A percentile compares a stretch with the other conserved stretches of the same genome.
Evolutionary conservation across 2,888 invertebrate genomes (phyloP).

Genomic region (Mycalesis mineus): DNA sequence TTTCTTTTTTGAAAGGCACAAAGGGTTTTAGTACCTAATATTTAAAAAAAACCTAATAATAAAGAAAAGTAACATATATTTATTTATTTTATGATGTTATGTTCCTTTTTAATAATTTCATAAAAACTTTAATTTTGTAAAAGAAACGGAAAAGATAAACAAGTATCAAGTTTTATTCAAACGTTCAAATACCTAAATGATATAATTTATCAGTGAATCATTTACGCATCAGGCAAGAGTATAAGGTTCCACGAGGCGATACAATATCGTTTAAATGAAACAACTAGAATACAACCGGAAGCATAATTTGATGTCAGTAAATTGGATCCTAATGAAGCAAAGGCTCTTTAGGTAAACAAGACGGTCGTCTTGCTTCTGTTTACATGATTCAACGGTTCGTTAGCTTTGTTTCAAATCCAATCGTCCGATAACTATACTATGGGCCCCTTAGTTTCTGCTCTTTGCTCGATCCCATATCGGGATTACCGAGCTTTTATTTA

Average conservation of each 20-base stretch:
- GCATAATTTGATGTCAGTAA: conserved; percentile 77
- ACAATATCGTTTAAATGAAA: conserved; percentile 24
- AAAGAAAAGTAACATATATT: too few relatives aligned
- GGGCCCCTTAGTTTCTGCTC: conserved; percentile 33
- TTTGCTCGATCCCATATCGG: conserved; percentile 23
- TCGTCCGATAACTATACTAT: conserved; percentile 48
- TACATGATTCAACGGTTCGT: conserved; percentile 76
- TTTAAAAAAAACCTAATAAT: too few relatives aligned
- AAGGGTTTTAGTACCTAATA: too few relatives aligned
- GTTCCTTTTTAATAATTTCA: too few relatives aligned
- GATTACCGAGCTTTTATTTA: conserved; percentile 8
- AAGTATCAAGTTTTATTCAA: conserved; percentile 33
- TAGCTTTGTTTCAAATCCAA: conserved; percentile 77
- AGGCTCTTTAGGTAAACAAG: conserved; percentile 77
- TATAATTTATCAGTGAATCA: conserved; percentile 31
- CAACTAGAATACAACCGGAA: conserved; percentile 40
- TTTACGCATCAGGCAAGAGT: not conserved
- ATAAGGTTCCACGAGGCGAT: conserved; percentile 22
- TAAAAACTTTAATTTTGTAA: too few relatives aligned
- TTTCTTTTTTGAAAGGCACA: too few relatives aligned
- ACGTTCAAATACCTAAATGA: not conserved
- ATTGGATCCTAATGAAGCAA: conserved; percentile 79
- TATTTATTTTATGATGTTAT: too few relatives aligned
- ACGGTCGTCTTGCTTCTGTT: conserved; percentile 75
- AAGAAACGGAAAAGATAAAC: not conserved